A percentile compares a stretch with the other conserved stretches of the same genome.
Evolutionary conservation across 1,140 invertebrate species (phyloP).

Genomic region (Chelonus insularis): DNA sequence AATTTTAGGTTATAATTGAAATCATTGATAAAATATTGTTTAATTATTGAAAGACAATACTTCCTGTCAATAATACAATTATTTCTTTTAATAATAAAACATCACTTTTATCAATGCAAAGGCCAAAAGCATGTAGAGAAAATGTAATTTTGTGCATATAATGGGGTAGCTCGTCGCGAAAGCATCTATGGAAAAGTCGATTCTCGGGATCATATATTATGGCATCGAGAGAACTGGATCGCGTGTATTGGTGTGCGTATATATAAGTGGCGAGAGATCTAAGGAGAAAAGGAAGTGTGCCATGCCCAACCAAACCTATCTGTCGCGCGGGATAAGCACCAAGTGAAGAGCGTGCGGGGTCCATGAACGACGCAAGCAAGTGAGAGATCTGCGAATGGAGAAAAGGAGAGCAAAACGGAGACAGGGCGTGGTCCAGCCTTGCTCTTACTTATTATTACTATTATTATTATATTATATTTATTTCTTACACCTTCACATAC

Average conservation of each 20-base stretch:
- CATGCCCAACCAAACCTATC: constrained; percentile 43
- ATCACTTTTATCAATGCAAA: too few species aligned
- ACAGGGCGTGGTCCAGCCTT: constrained; percentile 60
- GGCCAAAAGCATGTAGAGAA: too few species aligned
- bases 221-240: constrained; percentile 29
- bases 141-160: too few species aligned
- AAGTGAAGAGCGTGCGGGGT: constrained; percentile 28
- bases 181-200: neutral
- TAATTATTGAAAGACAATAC: too few species aligned
- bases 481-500: constrained; percentile 43
- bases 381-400: constrained; percentile 23
- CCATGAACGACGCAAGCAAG: constrained; percentile 24
- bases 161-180: too few species aligned
- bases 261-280: constrained; percentile 18
- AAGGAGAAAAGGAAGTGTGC: constrained; percentile 45
- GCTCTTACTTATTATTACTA: constrained; percentile 58
- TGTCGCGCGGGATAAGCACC: constrained; percentile 31
- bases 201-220: constrained; percentile 13
- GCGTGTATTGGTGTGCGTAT: constrained; percentile 15
- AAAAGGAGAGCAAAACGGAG: constrained; percentile 49
- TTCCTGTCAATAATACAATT: too few species aligned
- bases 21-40: too few species aligned
- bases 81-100: too few species aligned
- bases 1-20: too few species aligned
- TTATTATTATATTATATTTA: too few species aligned